Percentiles rank a stretch among this genome's conserved stretches.
phyloP scores from a whole-genome alignment of 1,140 invertebrate genomes.

The Calosoma granatense region DNA sequence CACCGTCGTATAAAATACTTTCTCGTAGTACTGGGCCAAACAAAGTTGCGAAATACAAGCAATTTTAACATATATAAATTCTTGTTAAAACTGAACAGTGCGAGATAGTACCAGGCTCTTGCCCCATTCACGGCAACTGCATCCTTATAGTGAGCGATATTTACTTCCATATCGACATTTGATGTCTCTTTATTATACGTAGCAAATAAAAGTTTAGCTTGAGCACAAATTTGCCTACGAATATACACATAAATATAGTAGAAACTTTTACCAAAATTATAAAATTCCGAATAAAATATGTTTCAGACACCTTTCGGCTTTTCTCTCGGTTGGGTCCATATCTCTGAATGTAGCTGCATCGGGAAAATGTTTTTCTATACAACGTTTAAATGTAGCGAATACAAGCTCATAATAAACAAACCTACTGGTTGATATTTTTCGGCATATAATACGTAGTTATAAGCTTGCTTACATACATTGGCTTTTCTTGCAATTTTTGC shows the following conservation, averaged over 20 bases:
- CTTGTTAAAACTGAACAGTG: too few species aligned
- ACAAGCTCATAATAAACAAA: constrained; percentile 72
- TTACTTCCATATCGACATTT: constrained; percentile 70
- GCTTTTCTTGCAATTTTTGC: constrained; percentile 74
- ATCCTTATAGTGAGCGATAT: constrained; percentile 72
- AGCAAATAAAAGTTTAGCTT: constrained; percentile 79
- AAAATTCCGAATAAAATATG: too few species aligned
- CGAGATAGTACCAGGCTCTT: constrained; percentile 84
- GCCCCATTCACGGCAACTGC: constrained; percentile 73
- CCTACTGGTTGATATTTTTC: constrained; percentile 58
- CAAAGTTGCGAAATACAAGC: constrained; percentile 35
- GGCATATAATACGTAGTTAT: constrained; percentile 76
- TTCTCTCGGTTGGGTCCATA: constrained; percentile 14
- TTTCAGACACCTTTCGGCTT: constrained; percentile 35
- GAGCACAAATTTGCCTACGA: constrained; percentile 47
- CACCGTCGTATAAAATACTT: constrained; percentile 32
- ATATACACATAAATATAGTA: too few species aligned
- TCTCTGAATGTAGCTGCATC: constrained; percentile 25
- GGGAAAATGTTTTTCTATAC: constrained; percentile 54
- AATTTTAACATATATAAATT: constrained; percentile 10
- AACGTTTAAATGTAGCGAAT: constrained; percentile 64
- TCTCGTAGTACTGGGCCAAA: constrained; percentile 45
- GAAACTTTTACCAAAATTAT: too few species aligned
- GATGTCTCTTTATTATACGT: constrained; percentile 82
- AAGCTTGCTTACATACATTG: constrained; percentile 60